Evolutionary conservation across 2,888 invertebrate species (phyloP), one percentile per base, ranked within the genome.

Genomic region (Trichacis sp.): DNA sequence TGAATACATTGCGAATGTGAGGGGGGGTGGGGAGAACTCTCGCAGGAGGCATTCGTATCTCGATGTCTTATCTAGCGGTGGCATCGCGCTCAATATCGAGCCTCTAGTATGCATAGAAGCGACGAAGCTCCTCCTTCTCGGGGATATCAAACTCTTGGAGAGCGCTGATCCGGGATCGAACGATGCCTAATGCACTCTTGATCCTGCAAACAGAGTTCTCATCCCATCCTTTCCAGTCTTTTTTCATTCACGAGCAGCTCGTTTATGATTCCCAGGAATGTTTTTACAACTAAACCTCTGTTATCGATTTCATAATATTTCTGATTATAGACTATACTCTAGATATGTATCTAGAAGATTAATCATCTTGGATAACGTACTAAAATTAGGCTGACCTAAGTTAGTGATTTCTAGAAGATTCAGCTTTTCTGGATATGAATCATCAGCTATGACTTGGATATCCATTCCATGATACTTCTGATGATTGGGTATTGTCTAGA

Each of bases 131-230:
- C 50, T 57, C 55, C 58, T 58, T 43, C 56, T 24, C 2, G 33
- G 9, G n/a, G 24, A 54, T 61, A 65, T 66, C 62, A 62, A 62
- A 64, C 58, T 64, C 56, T 64, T 48, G 36, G 49, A 19, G 51
- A 20, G 53, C 53, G 47, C 53, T 49, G 61, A 68, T 58, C 64
- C 58, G 49, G 64, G 69, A 61, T 70, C 65, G 70, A 74, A 70
- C 74, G 69, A 45, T 69, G 71, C 70, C 75, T 77, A 77, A 77
- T 77, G 75, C 72, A 76, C 77, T 75, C 72, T 69, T 75, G 48
- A 64, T 68, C 59, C 64, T 55, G 64, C 67, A 55, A 49, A 47
- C 55, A 43, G 45, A 58, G 43, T 55, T 46, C 66, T 62, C 68
- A 47, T 47, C 47, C 46, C 29, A 53, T 46, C 47, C 50, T 55